Base-by-base conservation (phyloP, 2,797 vertebrate species). In the Leptatherina wallacei region DNA sequence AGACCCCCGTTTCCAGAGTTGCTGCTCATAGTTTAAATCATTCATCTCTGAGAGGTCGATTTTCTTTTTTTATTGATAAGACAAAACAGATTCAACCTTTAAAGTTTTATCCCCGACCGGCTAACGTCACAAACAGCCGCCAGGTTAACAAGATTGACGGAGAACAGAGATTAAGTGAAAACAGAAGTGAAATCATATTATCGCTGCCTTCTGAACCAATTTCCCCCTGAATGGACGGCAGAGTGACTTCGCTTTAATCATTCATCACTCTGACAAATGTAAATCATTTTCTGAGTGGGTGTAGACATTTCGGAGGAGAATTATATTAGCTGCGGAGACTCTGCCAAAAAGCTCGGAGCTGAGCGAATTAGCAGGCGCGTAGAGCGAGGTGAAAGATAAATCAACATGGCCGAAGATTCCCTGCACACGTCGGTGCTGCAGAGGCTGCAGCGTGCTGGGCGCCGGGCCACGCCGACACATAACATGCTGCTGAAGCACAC, bases 401-500 rank as follows among this genome's bases (percentile, higher is more conserved):
- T 84, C 75, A 80, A 65, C 80, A 78, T 79, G 65, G 32, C 61
- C 55, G 75, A 69, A 73, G 75, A 80, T 69, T 61, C 64, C 35
- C 63, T 55, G 71, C 68, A 44, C 57, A 29, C 75, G 61, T 73
- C 54, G 2, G 2, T 32, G 76, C 75, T 71, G 78, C 78, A 71
- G 67, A 72, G 69, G 52, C 65, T 69, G 51, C 73, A 51, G 68
- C 27, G 75, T 62, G 73, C 62, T 83, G 51, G 56, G 75, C 80
- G 63, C 49, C 14, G 76, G 77, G 77, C 80, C 78, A 80, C 62
- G 85, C 83, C 84, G 75, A 85, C 77, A 85, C 78, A 73, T 78
- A 77, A 83, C 84, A 84, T 73, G 75, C 71, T 83, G 81, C 65
- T 20, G 38, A 70, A 80, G 88, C 86, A 88, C 92, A 94, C 93